Base-by-base conservation (phyloP, 2,888 invertebrate genomes). In the Axea sp. region DNA sequence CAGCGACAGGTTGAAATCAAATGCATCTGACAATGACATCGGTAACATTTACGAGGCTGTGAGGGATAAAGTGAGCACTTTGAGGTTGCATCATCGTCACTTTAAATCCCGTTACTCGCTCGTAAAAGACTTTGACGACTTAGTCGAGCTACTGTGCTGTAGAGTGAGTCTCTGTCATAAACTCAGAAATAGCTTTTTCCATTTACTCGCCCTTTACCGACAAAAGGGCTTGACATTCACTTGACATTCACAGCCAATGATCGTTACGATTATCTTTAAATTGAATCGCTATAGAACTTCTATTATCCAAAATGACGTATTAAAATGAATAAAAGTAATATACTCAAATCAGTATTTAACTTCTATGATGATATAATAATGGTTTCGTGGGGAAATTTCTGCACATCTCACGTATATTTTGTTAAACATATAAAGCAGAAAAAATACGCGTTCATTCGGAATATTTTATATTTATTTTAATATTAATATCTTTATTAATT, bases 31-130 rank as follows among this genome's bases (percentile, higher is more conserved):
- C 86, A 87, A 85, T 87, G 86, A 86, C 86, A 86, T 87, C 84
- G 83, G 86, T 86, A 84, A 87, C 87, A 87, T 87, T 87, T 87
- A 87, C 86, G 86, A 86, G 81, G 84, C 83, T 82, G 82, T 86
- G 84, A 87, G 85, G 85, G 84, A 85, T 87, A 86, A 86, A 86
- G 84, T 84, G 86, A 86, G 85, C 84, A 87, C 85, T 86, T 87
- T 85, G 86, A 86, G 86, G 87, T 87, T 86, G 86, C 87, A 86
- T 87, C 87, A 87, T 87, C 86, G 87, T 86, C 87, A 84, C 87
- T 87, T 87, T 87, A 87, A 87, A 87, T 87, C 87, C 86, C 86
- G 87, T 87, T 85, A 87, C 84, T 79, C 82, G 86, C 84, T 87
- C 87, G 86, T 87, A 86, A 87, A 87, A 87, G 86, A 83, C 84